Evolutionary conservation across 2,113 vertebrate species (phyloP), one percentile per base, ranked within the genome.

Genomic region (Muntiacus muntjak): DNA sequence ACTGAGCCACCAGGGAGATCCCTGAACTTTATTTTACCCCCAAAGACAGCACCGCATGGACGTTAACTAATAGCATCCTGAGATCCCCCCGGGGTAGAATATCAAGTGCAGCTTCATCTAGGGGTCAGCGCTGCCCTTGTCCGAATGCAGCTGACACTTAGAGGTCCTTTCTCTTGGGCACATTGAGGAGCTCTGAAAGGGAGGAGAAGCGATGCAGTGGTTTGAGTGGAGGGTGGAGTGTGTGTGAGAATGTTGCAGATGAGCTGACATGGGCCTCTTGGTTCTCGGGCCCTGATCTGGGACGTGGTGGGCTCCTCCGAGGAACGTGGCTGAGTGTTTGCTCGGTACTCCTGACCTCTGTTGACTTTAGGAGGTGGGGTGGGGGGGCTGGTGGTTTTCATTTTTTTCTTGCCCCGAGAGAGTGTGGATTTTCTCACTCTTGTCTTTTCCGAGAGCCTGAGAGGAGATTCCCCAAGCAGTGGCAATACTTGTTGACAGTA

Each of bases 271-370:
- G 0, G 43, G 16, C 43, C 58, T 11, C 45, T 25, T 28, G 8
- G 15, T 47, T 11, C 47, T 45, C 1, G 0, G 74, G n/a, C 50
- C 15, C 60, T 13, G 4, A 2, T 16, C 21, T 3, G 16, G 33
- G 5, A 6, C 7, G 0, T 0, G 0, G 13, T 2, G 14, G n/a
- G n/a, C 57, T 16, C 60, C 50, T 2, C 4, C 0, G 4, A 47
- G 47, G 3, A 13, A 36, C 3, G 1, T 9, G 23, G 40, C 30
- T 23, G 4, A 0, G 15, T 43, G 47, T 25, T 62, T 14, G 21
- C 17, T 9, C 5, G 0, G 78, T 14, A 8, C 36, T 25, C 21
- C 1, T 4, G 50, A 36, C 21, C 36, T 26, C 11, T 11, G 19
- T n/a, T 13, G 10, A 60, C 58, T 36, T 13, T 1, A 36, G 76